Evolutionary conservation across 2,797 vertebrate genomes (phyloP).

Genomic region (Chelmon rostratus): DNA sequence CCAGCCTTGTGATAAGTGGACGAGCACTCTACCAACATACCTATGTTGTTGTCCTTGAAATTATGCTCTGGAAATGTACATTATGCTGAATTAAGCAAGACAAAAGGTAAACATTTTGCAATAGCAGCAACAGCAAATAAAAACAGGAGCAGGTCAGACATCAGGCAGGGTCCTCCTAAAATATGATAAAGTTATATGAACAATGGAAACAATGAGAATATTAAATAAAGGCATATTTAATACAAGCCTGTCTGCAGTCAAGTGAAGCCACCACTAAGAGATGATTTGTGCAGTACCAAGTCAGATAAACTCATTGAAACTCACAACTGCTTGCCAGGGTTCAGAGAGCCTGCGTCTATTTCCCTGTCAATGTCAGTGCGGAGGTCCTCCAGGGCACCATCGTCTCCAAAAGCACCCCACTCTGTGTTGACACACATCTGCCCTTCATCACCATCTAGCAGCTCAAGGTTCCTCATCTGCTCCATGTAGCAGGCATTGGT

Average conservation of each 20-base stretch:
- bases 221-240: not conserved
- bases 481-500: conserved; percentile 99
- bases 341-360: conserved; percentile 95
- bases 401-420: conserved; percentile 97
- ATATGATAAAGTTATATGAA: not conserved
- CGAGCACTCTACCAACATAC: too few relatives aligned
- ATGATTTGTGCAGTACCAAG: not conserved
- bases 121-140: too few relatives aligned
- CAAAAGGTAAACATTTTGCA: too few relatives aligned
- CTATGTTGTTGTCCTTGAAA: not conserved
- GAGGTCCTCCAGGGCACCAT: conserved; percentile 90
- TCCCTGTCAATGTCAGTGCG: conserved; percentile 93
- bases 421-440: conserved; percentile 98
- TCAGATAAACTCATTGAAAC: conserved; percentile 55
- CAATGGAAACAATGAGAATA: not conserved
- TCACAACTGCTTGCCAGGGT: conserved; percentile 97
- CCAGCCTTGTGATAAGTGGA: too few relatives aligned
- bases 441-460: conserved; percentile 94
- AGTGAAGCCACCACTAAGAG: not conserved
- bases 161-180: not conserved
- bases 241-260: not conserved
- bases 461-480: conserved; percentile 95
- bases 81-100: not conserved
- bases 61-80: not conserved
- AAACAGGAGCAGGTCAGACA: not conserved